Evolutionary conservation across 2,113 vertebrate species (phyloP).

Genomic region (Symphodus melops): DNA sequence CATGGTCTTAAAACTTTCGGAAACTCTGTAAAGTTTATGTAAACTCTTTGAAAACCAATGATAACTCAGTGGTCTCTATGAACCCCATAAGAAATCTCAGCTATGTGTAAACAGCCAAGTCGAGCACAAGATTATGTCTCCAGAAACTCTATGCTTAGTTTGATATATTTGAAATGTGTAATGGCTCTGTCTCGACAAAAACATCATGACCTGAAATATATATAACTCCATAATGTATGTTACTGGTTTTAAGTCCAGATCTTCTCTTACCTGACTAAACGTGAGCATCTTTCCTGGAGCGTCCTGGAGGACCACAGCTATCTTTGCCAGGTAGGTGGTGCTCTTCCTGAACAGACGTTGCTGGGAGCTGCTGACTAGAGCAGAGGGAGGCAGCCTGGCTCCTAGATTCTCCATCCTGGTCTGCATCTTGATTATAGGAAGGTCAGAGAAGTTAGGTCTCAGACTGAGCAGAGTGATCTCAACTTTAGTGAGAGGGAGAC

Average conservation of each 20-base stretch:
- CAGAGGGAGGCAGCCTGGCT: neutral
- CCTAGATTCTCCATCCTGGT: constrained; percentile 3
- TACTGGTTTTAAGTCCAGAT: constrained; percentile 23
- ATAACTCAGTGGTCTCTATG: no score
- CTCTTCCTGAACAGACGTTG: constrained; percentile 73
- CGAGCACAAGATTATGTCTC: no score
- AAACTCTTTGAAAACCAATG: no score
- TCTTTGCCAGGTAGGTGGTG: constrained; percentile 86
- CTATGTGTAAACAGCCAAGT: no score
- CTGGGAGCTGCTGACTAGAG: neutral
- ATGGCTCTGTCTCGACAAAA: no score
- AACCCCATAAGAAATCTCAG: no score
- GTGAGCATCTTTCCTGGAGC: constrained; percentile 85
- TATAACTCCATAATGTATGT: constrained; percentile 9
- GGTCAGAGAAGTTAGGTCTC: neutral
- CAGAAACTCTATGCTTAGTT: no score
- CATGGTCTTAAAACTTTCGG: no score
- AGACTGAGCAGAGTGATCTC: neutral
- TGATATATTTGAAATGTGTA: no score
- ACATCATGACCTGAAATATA: no score
- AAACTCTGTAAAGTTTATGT: no score
- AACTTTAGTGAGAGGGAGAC: neutral
- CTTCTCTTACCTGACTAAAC: constrained; percentile 81
- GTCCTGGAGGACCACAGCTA: constrained; percentile 84
- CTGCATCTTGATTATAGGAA: constrained; percentile 46